Evolutionary conservation across 2,888 invertebrate genomes (phyloP).

Genomic region (Drosophila lacicola): DNA sequence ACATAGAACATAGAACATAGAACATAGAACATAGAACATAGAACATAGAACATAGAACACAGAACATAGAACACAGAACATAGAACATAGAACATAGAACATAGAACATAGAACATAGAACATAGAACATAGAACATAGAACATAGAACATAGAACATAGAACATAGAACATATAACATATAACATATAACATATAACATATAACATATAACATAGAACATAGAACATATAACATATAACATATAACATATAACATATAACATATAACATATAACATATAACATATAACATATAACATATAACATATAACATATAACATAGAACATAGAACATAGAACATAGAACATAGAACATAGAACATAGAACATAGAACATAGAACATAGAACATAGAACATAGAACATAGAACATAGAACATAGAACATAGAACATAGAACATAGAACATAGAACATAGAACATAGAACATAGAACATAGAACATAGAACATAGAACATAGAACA

Average conservation of each 20-base stretch:
- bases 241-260: not conserved
- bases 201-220: conserved; percentile 1
- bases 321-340: conserved; percentile 6
- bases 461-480: conserved; percentile 8
- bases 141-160: conserved; percentile 8
- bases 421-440: conserved; percentile 5
- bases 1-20: conserved; percentile 8
- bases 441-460: conserved; percentile 14
- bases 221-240: conserved; percentile 1
- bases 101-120: conserved; percentile 8
- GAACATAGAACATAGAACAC: conserved; percentile 1
- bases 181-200: not conserved
- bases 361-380: conserved; percentile 7
- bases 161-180: conserved; percentile 14
- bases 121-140: conserved; percentile 12
- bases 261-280: conserved; percentile 6
- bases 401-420: conserved; percentile 6
- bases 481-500: conserved; percentile 10
- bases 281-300: conserved; percentile 8
- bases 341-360: conserved; percentile 13
- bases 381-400: not conserved
- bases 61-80: not conserved
- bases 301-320: conserved; percentile 4
- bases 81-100: conserved; percentile 3
- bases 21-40: conserved; percentile 7